Evolutionary conservation across 2,888 invertebrate genomes (phyloP), one percentile per base, ranked within the genome.

Genomic region (Silvanus unidentatus): DNA sequence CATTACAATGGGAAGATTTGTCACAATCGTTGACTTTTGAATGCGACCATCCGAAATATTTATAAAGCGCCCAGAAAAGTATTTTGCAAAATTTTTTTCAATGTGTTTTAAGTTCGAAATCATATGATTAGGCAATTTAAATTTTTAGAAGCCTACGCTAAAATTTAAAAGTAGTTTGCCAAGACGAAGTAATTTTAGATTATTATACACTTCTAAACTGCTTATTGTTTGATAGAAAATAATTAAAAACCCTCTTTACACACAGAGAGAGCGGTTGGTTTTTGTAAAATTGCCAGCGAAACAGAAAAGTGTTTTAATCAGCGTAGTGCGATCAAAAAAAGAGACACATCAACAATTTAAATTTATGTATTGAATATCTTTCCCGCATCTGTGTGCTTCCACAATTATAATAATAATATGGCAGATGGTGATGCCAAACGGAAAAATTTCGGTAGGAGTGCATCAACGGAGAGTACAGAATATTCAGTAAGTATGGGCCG

Each of bases 401-500:
- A 40, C 39, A 37, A 32, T 45, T 36, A 43, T 55, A 49, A 39
- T 37, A 12, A 37, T 11, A 37, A 4, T 9, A 66, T 66, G 66
- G 64, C 66, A 43, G 65, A 65, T 40, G 50, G 52, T 32, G 48
- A 36, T 40, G 42, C 55, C 3, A 66, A 60, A 52, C 54, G 57
- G 8, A 65, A 60, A 53, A 49, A 50, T 42, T 45, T 65, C 29
- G 64, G 62, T 68, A 56, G 65, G 66, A 74, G 72, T 66, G 70
- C 75, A 62, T 75, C 70, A 15, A 66, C 68, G 11, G 70, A 70
- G 53, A 72, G 76, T 62, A 66, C 73, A 49, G 76, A 75, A 42
- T 67, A 66, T 43, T 64, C 66, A 4, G 47, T 63, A 27, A 62
- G 62, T 2, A 81, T 80, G 77, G 80, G 79, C 49, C 77, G 75